These are phyloP conservation scores for Ptychodera flava DNA, from an alignment of 35 echinoderm and acorn worm species.

Conservation along the genomic window DNA sequence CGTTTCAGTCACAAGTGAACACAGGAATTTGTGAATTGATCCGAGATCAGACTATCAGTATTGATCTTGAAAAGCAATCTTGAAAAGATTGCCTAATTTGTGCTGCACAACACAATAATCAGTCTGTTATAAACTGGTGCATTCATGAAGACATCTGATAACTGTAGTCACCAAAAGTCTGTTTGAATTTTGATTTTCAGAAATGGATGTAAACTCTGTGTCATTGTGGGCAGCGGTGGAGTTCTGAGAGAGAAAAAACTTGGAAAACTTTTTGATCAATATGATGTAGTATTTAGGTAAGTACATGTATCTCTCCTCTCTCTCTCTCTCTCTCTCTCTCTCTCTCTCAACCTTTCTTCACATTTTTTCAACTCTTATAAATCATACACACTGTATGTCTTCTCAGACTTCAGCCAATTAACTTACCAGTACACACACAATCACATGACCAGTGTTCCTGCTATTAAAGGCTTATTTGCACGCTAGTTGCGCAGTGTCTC, in stretches of 20 bases:
- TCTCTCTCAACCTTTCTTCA: too few species aligned
- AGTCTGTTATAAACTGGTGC: not conserved
- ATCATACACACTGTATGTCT: not conserved
- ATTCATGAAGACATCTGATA: not conserved
- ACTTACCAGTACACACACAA: not conserved
- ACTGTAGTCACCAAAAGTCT: too few species aligned
- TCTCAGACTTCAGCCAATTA: not conserved
- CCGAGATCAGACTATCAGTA: not conserved
- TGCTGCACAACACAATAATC: not conserved
- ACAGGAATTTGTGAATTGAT: too few species aligned
- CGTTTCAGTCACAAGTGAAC: too few species aligned
- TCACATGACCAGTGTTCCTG: not conserved
- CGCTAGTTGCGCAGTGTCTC: too few species aligned
- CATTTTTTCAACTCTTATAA: too few species aligned
- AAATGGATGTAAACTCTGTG: not conserved
- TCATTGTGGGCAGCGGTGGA: constrained; percentile 4
- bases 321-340: too few species aligned
- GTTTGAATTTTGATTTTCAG: not conserved
- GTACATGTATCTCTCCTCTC: not conserved
- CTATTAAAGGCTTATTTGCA: not conserved
- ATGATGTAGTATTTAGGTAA: constrained; percentile 28
- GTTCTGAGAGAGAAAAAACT: not conserved
- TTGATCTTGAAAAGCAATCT: not conserved
- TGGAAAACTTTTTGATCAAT: constrained; percentile 2
- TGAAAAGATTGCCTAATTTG: not conserved